Conservation (phyloP, 92 coral and sea anemone species). For the Palythoa heliodiscus region DNA sequence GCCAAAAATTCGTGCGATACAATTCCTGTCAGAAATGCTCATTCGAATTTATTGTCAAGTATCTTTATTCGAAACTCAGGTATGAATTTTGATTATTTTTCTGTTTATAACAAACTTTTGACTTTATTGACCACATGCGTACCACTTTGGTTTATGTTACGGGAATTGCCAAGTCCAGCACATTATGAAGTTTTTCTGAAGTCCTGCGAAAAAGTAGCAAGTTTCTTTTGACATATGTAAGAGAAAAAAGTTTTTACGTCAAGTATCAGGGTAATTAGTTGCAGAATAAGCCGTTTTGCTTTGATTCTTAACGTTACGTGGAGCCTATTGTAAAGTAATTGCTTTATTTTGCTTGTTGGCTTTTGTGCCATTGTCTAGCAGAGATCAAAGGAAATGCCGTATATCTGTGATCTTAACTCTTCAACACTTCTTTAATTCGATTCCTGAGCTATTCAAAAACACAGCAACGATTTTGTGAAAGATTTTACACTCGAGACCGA, state of each 20-base stretch:
- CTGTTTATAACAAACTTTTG: not conserved
- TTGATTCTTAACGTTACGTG: slow-evolving; percentile 28
- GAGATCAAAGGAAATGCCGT: slow-evolving; percentile 20
- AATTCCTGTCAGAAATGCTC: not conserved
- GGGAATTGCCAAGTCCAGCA: not conserved
- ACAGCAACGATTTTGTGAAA: not conserved
- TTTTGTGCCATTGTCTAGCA: slow-evolving; percentile 39
- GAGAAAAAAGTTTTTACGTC: not conserved
- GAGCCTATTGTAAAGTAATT: slow-evolving; percentile 25
- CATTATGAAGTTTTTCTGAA: not conserved
- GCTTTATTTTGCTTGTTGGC: slow-evolving; percentile 35
- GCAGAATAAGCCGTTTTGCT: not conserved
- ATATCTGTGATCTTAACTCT: not conserved
- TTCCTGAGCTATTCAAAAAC: slow-evolving; percentile 1
- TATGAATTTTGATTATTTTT: slow-evolving; percentile 31
- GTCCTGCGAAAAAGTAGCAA: not conserved
- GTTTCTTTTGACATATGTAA: not conserved
- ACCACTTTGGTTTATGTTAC: not conserved
- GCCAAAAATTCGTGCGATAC: slow-evolving; percentile 35
- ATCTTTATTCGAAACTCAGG: slow-evolving; percentile 58
- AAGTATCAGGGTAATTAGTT: not conserved
- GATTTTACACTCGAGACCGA: not conserved
- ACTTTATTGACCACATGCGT: not conserved
- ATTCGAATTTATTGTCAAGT: slow-evolving; percentile 36
- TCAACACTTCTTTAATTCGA: not conserved